These are phyloP conservation scores for Gryllus longicercus DNA, from an alignment of 2,888 invertebrate genomes.

Conservation along the genomic window DNA sequence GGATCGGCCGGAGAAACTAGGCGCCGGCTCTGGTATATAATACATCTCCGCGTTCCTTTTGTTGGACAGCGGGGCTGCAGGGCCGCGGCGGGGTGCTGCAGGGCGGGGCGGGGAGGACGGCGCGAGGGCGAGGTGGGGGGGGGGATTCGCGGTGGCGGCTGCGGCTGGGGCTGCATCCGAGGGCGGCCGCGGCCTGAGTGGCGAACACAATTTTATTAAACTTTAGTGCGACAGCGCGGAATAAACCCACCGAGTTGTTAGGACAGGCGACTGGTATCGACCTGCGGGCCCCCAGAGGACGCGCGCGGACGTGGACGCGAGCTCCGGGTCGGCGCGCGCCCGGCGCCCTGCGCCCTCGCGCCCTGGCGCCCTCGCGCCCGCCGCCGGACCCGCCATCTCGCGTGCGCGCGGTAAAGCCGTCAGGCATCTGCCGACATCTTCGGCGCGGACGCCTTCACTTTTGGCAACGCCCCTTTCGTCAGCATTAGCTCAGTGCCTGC, in stretches of 20 bases:
- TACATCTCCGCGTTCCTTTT: background rate
- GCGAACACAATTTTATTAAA: conserved; percentile 49
- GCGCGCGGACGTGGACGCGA: conserved; percentile 3
- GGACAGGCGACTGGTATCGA: conserved; percentile 50
- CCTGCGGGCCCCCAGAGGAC: conserved; percentile 36
- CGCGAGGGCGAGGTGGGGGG: background rate
- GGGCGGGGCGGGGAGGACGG: background rate
- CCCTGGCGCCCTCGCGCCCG: background rate
- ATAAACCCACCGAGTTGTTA: conserved; percentile 53
- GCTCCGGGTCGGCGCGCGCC: background rate
- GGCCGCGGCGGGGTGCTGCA: background rate
- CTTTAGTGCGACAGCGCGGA: conserved; percentile 50
- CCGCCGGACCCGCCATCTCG: background rate
- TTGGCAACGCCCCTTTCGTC: too few relatives aligned
- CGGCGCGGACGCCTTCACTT: background rate
- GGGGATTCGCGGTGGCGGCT: background rate
- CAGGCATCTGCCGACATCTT: background rate
- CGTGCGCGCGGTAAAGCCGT: background rate
- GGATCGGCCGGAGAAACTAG: conserved; percentile 1
- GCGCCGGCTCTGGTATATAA: background rate
- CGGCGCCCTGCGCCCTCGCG: background rate
- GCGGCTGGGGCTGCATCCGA: background rate
- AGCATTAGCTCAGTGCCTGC: too few relatives aligned
- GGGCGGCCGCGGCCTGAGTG: conserved; percentile 23
- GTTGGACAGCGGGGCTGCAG: background rate